A percentile compares a stretch with the other conserved stretches of the same genome.
phyloP scores from a whole-genome alignment of 2,888 invertebrate genomes.

The Adelphocoris suturalis region DNA sequence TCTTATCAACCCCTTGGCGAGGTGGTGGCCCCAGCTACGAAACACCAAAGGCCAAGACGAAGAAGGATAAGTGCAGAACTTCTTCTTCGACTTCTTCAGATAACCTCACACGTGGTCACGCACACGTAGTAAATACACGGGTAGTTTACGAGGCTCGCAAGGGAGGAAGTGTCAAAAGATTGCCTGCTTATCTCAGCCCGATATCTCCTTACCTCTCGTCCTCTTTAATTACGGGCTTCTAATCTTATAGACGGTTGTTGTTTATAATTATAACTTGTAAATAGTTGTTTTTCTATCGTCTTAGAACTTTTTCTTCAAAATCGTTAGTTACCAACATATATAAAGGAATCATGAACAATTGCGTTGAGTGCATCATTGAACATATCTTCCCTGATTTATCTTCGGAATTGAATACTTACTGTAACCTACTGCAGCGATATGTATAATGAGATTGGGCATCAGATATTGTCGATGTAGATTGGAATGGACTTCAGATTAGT shows the following conservation, averaged over 20 bases:
- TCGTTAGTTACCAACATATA: too few species aligned
- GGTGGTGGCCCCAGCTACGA: constrained; percentile 15
- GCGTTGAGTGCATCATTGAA: too few species aligned
- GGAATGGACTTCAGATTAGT: too few species aligned
- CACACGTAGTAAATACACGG: constrained; percentile 68
- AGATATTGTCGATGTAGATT: too few species aligned
- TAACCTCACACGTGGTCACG: constrained; percentile 70
- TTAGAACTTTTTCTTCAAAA: too few species aligned
- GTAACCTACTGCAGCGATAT: too few species aligned
- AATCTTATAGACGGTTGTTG: constrained; percentile 37
- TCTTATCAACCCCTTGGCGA: constrained; percentile 59
- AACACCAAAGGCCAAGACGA: constrained; percentile 38
- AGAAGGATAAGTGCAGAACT: constrained; percentile 53
- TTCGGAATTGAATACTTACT: too few species aligned
- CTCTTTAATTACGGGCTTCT: constrained; percentile 61
- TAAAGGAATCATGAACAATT: too few species aligned
- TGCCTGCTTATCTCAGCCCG: constrained; percentile 69
- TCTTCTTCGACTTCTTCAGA: constrained; percentile 61
- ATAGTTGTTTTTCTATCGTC: constrained; percentile 14
- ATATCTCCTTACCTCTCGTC: constrained; percentile 49
- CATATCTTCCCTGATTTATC: too few species aligned
- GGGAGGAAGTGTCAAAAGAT: constrained; percentile 70
- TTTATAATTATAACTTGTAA: constrained; percentile 50
- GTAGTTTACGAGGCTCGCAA: constrained; percentile 58
- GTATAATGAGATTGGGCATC: too few species aligned